Percentiles rank a stretch among this genome's conserved stretches.
These are phyloP conservation scores for Brachyalestes nurse DNA, from an alignment of 2,797 vertebrate genomes.

Conservation along the genomic window DNA sequence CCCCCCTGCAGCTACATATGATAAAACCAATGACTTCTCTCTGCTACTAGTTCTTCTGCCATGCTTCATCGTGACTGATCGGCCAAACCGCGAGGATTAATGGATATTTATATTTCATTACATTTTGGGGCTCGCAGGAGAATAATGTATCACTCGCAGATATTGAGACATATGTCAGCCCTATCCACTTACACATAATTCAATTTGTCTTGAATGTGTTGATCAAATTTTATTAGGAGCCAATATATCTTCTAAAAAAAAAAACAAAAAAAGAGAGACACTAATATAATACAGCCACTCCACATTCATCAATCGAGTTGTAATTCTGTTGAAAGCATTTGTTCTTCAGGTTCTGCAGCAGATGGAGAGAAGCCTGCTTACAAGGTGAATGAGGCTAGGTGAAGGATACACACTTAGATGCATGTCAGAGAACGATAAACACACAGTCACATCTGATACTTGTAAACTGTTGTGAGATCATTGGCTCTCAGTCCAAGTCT, in stretches of 20 bases:
- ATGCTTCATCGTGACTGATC: slow-evolving; percentile 80
- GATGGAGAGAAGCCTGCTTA: slow-evolving; percentile 63
- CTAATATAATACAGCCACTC: slow-evolving; percentile 79
- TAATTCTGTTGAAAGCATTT: slow-evolving; percentile 77
- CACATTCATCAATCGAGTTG: slow-evolving; percentile 77
- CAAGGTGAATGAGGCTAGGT: slow-evolving; percentile 69
- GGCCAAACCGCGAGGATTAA: slow-evolving; percentile 94
- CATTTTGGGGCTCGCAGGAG: slow-evolving; percentile 89
- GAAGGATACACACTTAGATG: slow-evolving; percentile 60
- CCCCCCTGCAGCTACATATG: slow-evolving; percentile 81
- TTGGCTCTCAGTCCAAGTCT: background rate
- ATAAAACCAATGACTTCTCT: slow-evolving; percentile 88
- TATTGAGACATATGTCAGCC: slow-evolving; percentile 97
- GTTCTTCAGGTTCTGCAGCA: slow-evolving; percentile 48
- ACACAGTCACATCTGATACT: background rate
- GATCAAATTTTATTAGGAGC: slow-evolving; percentile 95
- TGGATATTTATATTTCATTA: slow-evolving; percentile 99
- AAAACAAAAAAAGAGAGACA: slow-evolving; percentile 52
- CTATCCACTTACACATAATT: slow-evolving; percentile 95
- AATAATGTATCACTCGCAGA: slow-evolving; percentile 93
- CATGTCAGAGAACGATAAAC: background rate
- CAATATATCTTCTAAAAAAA: slow-evolving; percentile 88
- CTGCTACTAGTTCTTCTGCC: slow-evolving; percentile 46
- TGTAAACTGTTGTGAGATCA: background rate
- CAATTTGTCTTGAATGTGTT: slow-evolving; percentile 94